Evolutionary conservation across 1,140 invertebrate species (phyloP).

Genomic region (Ips nitidus): DNA sequence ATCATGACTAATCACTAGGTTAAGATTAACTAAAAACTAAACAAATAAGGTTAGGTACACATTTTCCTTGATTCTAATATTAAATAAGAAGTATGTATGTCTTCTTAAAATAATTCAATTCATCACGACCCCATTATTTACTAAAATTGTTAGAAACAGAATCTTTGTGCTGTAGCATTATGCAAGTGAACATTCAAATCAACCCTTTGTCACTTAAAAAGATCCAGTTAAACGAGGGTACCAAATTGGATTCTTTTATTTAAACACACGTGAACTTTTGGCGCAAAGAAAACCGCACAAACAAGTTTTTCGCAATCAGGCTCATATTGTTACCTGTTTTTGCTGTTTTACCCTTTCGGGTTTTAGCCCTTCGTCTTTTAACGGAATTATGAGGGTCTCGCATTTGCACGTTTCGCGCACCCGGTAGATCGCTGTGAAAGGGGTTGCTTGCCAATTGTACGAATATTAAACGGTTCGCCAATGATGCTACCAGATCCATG

Average conservation of each 20-base stretch:
- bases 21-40: too few species aligned
- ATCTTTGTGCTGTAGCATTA: too few species aligned
- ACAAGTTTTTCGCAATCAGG: slow-evolving; percentile 35
- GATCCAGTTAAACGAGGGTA: slow-evolving; percentile 17
- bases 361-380: slow-evolving; percentile 30
- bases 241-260: slow-evolving; percentile 31
- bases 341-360: slow-evolving; percentile 30
- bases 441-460: slow-evolving; percentile 30
- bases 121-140: too few species aligned
- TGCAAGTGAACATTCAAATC: too few species aligned
- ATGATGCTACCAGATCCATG: slow-evolving; percentile 10
- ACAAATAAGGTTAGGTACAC: too few species aligned
- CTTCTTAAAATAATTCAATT: too few species aligned
- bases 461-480: slow-evolving; percentile 25
- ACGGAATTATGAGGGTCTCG: slow-evolving; percentile 29
- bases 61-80: too few species aligned
- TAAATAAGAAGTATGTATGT: too few species aligned
- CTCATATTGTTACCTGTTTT: slow-evolving; percentile 33
- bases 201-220: slow-evolving; percentile 20
- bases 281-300: slow-evolving; percentile 27
- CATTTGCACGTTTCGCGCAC: slow-evolving; percentile 14
- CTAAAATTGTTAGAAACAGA: too few species aligned
- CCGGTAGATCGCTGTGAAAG: slow-evolving; percentile 8
- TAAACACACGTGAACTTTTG: slow-evolving; percentile 20
- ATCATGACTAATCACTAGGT: too few species aligned